Conservation (phyloP, 1,140 invertebrate genomes). For the Neotoxoptera formosana region DNA sequence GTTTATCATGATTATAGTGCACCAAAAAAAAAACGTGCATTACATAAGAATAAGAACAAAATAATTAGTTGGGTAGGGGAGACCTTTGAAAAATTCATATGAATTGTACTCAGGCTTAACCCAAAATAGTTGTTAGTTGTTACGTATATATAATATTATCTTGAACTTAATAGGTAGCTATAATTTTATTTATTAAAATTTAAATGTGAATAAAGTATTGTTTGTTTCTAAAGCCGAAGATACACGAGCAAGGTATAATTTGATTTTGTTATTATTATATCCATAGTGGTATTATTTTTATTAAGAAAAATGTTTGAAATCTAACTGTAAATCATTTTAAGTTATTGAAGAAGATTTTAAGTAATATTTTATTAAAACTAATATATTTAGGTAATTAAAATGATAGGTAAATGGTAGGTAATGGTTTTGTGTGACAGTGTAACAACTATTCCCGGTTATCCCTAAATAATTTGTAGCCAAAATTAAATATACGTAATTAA, state of each 20-base stretch:
- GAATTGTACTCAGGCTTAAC: neutral
- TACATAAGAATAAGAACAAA: conserved; percentile 4
- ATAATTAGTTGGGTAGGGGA: neutral
- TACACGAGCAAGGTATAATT: neutral
- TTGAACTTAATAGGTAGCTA: neutral
- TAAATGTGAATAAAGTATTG: neutral
- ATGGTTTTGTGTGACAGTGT: neutral
- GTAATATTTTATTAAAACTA: neutral
- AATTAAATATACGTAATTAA: neutral
- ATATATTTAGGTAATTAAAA: neutral
- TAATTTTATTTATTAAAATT: neutral
- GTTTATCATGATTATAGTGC: neutral
- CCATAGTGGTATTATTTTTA: too few relatives aligned
- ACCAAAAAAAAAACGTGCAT: neutral
- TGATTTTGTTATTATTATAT: neutral
- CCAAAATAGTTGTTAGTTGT: neutral
- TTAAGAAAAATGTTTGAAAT: neutral
- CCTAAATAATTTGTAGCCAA: neutral
- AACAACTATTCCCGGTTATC: neutral
- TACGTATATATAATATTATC: too few relatives aligned
- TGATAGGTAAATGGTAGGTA: neutral
- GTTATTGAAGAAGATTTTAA: neutral
- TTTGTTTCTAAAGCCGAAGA: neutral
- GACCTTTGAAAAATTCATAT: neutral
- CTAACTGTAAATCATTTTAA: neutral